Evolutionary conservation across 1,140 invertebrate genomes (phyloP).

Genomic region (Meloidogyne hapla): DNA sequence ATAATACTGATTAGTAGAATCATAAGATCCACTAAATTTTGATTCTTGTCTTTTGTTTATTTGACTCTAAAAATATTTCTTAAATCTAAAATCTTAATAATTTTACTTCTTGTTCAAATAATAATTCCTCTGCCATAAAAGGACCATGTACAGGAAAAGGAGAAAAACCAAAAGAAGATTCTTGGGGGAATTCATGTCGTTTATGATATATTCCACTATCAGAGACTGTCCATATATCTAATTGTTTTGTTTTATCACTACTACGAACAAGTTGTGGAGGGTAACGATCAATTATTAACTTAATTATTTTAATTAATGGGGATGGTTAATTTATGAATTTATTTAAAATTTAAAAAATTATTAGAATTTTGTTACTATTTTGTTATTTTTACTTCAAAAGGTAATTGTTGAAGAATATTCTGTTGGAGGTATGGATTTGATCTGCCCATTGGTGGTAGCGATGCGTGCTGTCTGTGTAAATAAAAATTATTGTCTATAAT

Average conservation of each 20-base stretch:
- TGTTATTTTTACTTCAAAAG: background rate
- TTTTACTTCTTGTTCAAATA: background rate
- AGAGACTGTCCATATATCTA: slow-evolving; percentile 4
- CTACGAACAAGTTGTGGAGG: slow-evolving; percentile 23
- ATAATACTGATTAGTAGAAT: background rate
- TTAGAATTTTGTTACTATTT: no score
- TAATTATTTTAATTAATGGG: background rate
- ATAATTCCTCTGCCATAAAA: background rate
- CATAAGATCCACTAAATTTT: background rate
- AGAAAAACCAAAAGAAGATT: slow-evolving; percentile 9
- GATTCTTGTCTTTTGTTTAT: slow-evolving; percentile 6
- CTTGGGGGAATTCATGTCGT: slow-evolving; percentile 3
- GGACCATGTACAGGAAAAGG: slow-evolving; percentile 24
- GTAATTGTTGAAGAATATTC: slow-evolving; percentile 1
- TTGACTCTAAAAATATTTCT: background rate
- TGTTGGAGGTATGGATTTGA: background rate
- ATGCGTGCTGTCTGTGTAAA: slow-evolving; percentile 14
- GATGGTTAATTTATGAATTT: no score
- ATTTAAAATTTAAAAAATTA: no score
- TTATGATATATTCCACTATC: background rate
- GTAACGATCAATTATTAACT: slow-evolving; percentile 13
- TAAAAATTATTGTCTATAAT: slow-evolving; percentile 4
- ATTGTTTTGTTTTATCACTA: background rate
- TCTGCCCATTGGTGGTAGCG: slow-evolving; percentile 20
- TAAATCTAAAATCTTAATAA: background rate